A percentile compares a stretch with the other conserved stretches of the same genome.
Conservation (phyloP, 2,113 vertebrate species). For the Tachysurus vachellii region DNA sequence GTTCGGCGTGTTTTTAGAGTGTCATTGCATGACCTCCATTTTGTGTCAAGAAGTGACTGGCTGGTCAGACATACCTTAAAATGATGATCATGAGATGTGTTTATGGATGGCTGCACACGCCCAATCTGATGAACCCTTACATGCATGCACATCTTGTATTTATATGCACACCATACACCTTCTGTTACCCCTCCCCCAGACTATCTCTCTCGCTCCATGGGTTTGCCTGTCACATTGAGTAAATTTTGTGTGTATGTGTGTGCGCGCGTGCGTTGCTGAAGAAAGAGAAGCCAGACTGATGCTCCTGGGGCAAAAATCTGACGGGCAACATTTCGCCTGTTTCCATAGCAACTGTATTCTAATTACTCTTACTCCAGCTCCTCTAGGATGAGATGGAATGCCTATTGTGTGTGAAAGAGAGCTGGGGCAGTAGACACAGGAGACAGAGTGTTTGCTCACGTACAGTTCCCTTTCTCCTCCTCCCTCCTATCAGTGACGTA, state of each 20-base stretch:
- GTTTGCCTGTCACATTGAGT: constrained; percentile 41
- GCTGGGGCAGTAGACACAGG: constrained; percentile 8
- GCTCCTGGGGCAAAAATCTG: constrained; percentile 82
- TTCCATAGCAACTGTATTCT: constrained; percentile 94
- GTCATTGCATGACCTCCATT: constrained; percentile 37
- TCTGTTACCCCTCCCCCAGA: constrained; percentile 7
- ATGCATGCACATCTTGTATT: constrained; percentile 17
- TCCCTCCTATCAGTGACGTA: constrained; percentile 33
- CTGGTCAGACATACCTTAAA: constrained; percentile 11
- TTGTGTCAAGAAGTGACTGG: constrained; percentile 24
- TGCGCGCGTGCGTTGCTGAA: constrained; percentile 53
- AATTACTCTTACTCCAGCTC: constrained; percentile 80
- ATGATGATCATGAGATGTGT: constrained; percentile 17
- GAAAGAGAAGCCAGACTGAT: constrained; percentile 67
- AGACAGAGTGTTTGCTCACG: constrained; percentile 41
- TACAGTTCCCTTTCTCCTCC: constrained; percentile 25
- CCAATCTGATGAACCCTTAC: not conserved
- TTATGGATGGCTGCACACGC: constrained; percentile 21
- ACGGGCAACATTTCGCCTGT: constrained; percentile 89
- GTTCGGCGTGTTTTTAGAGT: not conserved
- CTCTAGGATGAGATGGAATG: constrained; percentile 76
- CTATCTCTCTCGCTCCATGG: constrained; percentile 28
- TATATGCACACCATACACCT: constrained; percentile 15
- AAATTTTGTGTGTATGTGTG: constrained; percentile 36
- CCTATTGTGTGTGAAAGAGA: constrained; percentile 57